Evolutionary conservation across 2,888 invertebrate genomes (phyloP).

Genomic region (Druceiella hillmani): DNA sequence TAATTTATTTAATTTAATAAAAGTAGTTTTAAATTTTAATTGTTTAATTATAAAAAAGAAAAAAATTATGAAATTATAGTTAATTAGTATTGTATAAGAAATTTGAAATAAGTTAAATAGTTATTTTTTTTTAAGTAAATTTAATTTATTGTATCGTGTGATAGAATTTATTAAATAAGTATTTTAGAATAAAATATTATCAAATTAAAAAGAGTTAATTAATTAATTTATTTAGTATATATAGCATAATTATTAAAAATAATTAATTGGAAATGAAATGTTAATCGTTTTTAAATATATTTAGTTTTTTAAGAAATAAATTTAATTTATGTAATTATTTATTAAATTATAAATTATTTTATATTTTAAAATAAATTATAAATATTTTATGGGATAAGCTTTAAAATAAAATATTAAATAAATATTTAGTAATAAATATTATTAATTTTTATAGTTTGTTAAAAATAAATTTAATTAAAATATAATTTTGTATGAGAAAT

Average conservation of each 20-base stretch:
- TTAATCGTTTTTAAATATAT: conserved; percentile 62
- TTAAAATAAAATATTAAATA: conserved; percentile 32
- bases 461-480: too few species aligned
- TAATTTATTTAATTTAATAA: conserved; percentile 40
- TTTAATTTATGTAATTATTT: conserved; percentile 40
- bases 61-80: conserved; percentile 51
- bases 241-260: conserved; percentile 57
- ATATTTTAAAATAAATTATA: conserved; percentile 31
- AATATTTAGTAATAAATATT: too few species aligned
- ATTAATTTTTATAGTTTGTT: conserved; percentile 29
- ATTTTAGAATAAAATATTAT: conserved; percentile 38
- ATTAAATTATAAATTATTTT: conserved; percentile 32
- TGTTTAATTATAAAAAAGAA: conserved; percentile 34
- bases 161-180: conserved; percentile 59
- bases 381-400: conserved; percentile 57
- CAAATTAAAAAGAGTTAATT: conserved; percentile 60
- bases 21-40: conserved; percentile 40
- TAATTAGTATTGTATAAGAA: conserved; percentile 53
- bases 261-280: conserved; percentile 58
- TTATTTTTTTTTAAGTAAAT: conserved; percentile 47
- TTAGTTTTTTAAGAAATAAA: conserved; percentile 62
- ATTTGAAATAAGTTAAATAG: conserved; percentile 46
- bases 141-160: conserved; percentile 64
- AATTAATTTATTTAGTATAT: conserved; percentile 51
- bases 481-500: too few species aligned